Evolutionary conservation across 2,113 vertebrate species (phyloP).

Genomic region (Equus przewalskii): DNA sequence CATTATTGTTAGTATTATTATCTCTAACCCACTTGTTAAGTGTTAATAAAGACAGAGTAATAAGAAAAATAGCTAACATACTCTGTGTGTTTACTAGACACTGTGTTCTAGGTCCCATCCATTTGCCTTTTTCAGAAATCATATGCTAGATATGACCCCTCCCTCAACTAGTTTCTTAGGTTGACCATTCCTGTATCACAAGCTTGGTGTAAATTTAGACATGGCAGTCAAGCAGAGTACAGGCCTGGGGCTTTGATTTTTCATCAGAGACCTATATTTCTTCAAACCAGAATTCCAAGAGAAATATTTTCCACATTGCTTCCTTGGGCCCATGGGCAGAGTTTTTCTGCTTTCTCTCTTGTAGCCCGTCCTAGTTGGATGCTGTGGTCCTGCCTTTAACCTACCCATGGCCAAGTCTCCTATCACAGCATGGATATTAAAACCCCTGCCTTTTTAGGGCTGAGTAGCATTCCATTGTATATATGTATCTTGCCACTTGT

Average conservation of each 20-base stretch:
- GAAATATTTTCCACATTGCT: not conserved
- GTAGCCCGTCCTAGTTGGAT: not conserved
- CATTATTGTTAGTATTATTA: not conserved
- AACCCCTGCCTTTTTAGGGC: not conserved
- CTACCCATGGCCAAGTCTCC: not conserved
- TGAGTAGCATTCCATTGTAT: no score
- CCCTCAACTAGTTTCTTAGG: not conserved
- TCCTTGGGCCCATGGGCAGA: not conserved
- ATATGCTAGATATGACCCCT: not conserved
- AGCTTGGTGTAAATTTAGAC: not conserved
- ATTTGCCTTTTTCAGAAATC: not conserved
- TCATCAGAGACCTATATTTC: not conserved
- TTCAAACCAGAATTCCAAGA: not conserved
- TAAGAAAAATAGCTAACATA: not conserved
- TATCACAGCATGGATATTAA: not conserved
- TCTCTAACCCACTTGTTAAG: not conserved
- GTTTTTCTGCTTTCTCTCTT: not conserved
- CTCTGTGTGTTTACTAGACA: not conserved
- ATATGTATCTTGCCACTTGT: no score
- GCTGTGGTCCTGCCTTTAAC: not conserved
- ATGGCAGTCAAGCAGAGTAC: not conserved
- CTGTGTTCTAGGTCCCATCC: not conserved
- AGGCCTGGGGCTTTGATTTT: not conserved
- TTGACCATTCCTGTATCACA: not conserved
- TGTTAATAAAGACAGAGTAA: not conserved